These are phyloP conservation scores for Chaenodraco wilsoni DNA, from an alignment of 2,797 vertebrate genomes.

Conservation along the genomic window DNA sequence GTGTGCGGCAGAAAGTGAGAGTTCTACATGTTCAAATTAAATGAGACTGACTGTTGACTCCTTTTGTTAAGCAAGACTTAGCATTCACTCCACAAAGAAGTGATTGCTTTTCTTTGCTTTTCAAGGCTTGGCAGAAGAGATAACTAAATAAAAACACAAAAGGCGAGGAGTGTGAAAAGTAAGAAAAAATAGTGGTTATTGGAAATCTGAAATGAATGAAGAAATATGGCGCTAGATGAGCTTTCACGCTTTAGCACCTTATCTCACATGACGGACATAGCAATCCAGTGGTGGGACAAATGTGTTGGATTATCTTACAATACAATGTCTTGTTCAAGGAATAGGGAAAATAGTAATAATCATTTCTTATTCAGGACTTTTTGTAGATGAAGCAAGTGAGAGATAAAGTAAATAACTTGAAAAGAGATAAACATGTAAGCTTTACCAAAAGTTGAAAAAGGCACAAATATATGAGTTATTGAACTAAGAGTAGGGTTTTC, in stretches of 20 bases:
- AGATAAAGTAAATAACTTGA: constrained; percentile 8
- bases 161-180: constrained; percentile 41
- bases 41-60: constrained; percentile 61
- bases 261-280: constrained; percentile 7
- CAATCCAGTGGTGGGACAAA: constrained; percentile 12
- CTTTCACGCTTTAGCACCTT: constrained; percentile 39
- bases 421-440: background rate
- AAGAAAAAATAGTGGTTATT: constrained; percentile 18
- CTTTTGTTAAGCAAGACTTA: constrained; percentile 47
- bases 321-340: background rate
- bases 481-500: constrained; percentile 16
- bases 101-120: constrained; percentile 12
- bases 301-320: constrained; percentile 17
- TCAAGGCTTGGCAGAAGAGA: constrained; percentile 31
- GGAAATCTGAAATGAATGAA: constrained; percentile 31
- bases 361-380: background rate
- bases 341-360: background rate
- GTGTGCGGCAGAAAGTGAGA: constrained; percentile 52
- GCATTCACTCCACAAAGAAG: constrained; percentile 36
- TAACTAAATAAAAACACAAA: constrained; percentile 17
- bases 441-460: background rate
- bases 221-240: constrained; percentile 30
- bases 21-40: constrained; percentile 59
- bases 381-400: background rate
- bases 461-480: background rate